Conservation (phyloP, 2,113 vertebrate species). For the Nestor notabilis region DNA sequence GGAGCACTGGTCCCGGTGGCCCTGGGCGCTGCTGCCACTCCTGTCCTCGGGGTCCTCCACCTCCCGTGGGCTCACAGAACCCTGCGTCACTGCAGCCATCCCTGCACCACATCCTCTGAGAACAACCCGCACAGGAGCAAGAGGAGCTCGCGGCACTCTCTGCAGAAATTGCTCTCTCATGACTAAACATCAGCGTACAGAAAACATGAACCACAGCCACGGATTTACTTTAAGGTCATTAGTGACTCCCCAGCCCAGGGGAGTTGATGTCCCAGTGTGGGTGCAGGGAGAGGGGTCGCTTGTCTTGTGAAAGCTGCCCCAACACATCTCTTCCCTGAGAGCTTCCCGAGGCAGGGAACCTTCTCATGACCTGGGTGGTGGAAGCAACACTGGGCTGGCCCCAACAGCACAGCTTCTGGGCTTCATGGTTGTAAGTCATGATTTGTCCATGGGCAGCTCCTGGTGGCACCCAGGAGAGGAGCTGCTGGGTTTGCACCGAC, state of each 20-base stretch:
- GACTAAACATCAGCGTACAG: neutral
- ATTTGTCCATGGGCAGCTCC: neutral
- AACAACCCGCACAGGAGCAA: neutral
- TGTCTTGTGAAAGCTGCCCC: neutral
- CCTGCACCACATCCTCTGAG: neutral
- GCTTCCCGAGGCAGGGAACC: neutral
- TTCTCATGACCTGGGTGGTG: neutral
- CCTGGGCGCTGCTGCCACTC: neutral
- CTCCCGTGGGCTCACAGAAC: neutral
- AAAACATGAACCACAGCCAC: neutral
- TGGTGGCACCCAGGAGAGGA: neutral
- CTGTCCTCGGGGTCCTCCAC: accelerated
- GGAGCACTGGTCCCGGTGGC: accelerated
- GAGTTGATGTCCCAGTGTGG: accelerated
- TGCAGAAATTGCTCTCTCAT: neutral
- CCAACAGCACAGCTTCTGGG: neutral
- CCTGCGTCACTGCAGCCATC: neutral
- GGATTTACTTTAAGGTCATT: neutral
- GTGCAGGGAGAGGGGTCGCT: neutral
- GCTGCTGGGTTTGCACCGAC: neutral
- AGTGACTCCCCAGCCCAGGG: neutral
- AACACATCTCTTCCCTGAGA: neutral
- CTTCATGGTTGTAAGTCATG: neutral
- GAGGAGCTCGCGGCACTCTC: neutral
- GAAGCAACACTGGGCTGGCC: neutral